Base-by-base conservation (phyloP, 2,888 invertebrate genomes). In the Ormyrus labotus region DNA sequence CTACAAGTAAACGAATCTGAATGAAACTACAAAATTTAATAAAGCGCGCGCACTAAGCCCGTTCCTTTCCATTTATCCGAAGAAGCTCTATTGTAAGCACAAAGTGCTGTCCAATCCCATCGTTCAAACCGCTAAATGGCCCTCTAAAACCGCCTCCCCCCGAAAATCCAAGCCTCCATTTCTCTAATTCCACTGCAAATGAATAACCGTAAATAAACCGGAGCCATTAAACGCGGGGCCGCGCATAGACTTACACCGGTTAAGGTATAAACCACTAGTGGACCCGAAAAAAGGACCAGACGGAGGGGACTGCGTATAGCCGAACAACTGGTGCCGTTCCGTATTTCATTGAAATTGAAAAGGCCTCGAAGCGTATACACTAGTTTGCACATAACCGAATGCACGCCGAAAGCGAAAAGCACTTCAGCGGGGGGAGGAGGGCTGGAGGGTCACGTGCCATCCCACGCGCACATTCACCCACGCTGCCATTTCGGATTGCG, bases 401-500 rank as follows among this genome's bases (percentile, higher is more conserved):
- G 67, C 19, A 13, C 48, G 6, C 48, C n/a, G 64, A 75, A 57
- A 50, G 71, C 53, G 55, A 67, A 58, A 65, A 67, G 60, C 53
- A 70, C 60, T 75, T 77, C 47, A 8, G 48, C 50, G 11, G 67
- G 45, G 65, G 7, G 4, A 34, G 34, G 4, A 34, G 34, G 34
- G 34, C 0, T 4, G 34, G 34, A 34, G 60, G 53, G 53, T 73
- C 64, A 64, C 73, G 64, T 64, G 64, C 57, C 73, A 50, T 48
- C 19, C 64, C 19, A 9, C 51, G 5, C n/a, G 10, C 51, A 67
- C 51, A 50, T n/a, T n/a, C 13, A 64, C 13, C 48, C 8, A 64
- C 5, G 4, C 34, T 67, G 63, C 68, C 72, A 78, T 76, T 79
- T 71, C 71, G 80, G 81, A 80, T 83, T 81, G 78, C 83, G 72